These are phyloP conservation scores for Caenorhabditis briggsae DNA, from an alignment of 1,140 invertebrate genomes.

Conservation along the genomic window DNA sequence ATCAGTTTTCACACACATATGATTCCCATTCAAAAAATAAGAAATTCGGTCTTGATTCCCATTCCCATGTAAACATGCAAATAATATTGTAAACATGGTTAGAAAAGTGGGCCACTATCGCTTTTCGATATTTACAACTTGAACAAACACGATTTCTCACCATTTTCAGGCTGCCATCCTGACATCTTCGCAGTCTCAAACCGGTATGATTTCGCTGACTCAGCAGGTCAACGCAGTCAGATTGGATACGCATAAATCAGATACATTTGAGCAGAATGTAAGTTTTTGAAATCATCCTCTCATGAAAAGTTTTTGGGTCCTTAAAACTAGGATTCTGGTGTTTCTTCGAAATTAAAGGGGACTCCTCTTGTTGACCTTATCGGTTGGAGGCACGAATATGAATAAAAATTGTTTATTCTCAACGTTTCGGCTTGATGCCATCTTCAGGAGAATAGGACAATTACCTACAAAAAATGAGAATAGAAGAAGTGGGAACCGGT, in stretches of 20 bases:
- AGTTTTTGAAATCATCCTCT: neutral
- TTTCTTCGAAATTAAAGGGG: too few relatives aligned
- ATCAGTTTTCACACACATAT: conserved; percentile 17
- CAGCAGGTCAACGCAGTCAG: conserved; percentile 33
- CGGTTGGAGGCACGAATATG: too few relatives aligned
- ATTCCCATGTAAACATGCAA: conserved; percentile 32
- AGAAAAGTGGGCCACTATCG: neutral
- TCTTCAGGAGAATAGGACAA: too few relatives aligned
- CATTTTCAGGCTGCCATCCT: conserved; percentile 42
- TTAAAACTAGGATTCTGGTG: too few relatives aligned
- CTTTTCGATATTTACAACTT: conserved; percentile 45
- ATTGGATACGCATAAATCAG: conserved; percentile 55
- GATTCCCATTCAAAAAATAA: neutral
- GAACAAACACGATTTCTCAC: conserved; percentile 3
- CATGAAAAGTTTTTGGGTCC: too few relatives aligned
- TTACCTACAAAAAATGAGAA: too few relatives aligned
- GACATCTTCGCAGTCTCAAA: conserved; percentile 52
- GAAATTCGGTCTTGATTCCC: neutral
- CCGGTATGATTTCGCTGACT: conserved; percentile 45
- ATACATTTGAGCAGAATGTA: conserved; percentile 61
- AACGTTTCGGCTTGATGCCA: too few relatives aligned
- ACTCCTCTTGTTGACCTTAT: too few relatives aligned
- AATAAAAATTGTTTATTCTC: too few relatives aligned
- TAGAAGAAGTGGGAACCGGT: too few relatives aligned
- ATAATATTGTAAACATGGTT: neutral